These are phyloP conservation scores for Acleris holmiana DNA, from an alignment of 2,888 invertebrate genomes.

Conservation along the genomic window DNA sequence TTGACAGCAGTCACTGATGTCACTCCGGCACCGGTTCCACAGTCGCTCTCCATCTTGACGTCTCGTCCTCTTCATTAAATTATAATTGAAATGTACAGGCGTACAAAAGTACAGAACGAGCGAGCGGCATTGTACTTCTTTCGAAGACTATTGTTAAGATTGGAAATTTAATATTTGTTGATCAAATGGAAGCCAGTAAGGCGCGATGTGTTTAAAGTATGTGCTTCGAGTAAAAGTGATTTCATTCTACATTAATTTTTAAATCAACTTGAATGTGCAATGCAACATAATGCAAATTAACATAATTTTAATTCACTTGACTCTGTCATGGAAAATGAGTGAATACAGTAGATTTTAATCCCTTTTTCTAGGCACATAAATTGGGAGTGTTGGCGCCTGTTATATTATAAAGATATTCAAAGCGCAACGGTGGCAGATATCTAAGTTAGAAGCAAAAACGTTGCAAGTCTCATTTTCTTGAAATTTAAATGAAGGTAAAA, in stretches of 20 bases:
- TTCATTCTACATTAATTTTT: not conserved
- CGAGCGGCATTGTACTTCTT: not conserved
- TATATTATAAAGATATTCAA: slow-evolving; percentile 11
- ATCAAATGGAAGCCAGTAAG: slow-evolving; percentile 13
- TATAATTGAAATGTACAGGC: too few species aligned
- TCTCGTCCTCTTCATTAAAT: not conserved
- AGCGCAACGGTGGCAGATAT: slow-evolving; percentile 14
- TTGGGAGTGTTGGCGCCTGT: not conserved
- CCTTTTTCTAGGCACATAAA: not conserved
- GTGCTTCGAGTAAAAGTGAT: slow-evolving; percentile 10
- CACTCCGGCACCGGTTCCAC: too few species aligned
- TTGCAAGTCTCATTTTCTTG: too few species aligned
- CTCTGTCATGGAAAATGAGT: too few species aligned
- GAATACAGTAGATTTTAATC: not conserved
- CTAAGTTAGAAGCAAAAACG: not conserved
- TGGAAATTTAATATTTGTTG: slow-evolving; percentile 12
- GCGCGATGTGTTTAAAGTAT: slow-evolving; percentile 2
- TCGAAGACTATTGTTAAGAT: not conserved
- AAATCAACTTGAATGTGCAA: not conserved
- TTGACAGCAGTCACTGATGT: too few species aligned
- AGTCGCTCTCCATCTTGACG: too few species aligned
- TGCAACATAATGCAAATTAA: too few species aligned
- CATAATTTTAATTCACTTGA: too few species aligned
- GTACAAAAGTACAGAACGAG: not conserved
- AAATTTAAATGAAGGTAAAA: too few species aligned